A percentile compares a stretch with the other conserved stretches of the same genome.
Evolutionary conservation across 1,140 invertebrate species (phyloP).

Genomic region (Apocrypta bakeri): DNA sequence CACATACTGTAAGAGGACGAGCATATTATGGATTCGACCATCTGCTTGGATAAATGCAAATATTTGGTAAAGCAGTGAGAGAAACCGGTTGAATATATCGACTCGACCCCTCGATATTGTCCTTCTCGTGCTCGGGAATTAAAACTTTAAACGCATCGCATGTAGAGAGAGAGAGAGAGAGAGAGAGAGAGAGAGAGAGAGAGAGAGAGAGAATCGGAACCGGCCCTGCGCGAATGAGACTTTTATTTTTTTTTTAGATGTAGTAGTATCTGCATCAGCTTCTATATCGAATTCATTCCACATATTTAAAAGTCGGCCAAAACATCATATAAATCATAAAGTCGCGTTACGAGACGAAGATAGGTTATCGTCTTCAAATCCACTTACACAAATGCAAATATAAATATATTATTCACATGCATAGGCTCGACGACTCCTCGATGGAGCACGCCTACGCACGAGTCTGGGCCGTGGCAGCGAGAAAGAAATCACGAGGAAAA

Average conservation of each 20-base stretch:
- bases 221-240: not conserved
- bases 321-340: no score
- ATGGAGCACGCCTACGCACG: no score
- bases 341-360: no score
- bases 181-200: not conserved
- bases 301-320: no score
- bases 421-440: no score
- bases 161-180: not conserved
- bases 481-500: not conserved
- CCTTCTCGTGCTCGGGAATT: not conserved
- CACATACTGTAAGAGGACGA: not conserved
- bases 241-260: not conserved
- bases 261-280: not conserved
- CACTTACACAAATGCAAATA: no score
- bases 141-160: not conserved
- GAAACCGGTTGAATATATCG: conserved; percentile 36
- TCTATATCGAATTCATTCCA: no score
- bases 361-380: no score
- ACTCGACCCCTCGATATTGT: conserved; percentile 13
- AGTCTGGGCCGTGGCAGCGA: no score
- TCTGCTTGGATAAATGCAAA: conserved; percentile 51
- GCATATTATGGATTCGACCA: not conserved
- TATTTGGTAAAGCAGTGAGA: conserved; percentile 33
- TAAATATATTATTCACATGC: no score
- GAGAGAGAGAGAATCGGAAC: no score